Evolutionary conservation across 2,888 invertebrate genomes (phyloP), one percentile per base, ranked within the genome.

Genomic region (Anthophora plumipes): DNA sequence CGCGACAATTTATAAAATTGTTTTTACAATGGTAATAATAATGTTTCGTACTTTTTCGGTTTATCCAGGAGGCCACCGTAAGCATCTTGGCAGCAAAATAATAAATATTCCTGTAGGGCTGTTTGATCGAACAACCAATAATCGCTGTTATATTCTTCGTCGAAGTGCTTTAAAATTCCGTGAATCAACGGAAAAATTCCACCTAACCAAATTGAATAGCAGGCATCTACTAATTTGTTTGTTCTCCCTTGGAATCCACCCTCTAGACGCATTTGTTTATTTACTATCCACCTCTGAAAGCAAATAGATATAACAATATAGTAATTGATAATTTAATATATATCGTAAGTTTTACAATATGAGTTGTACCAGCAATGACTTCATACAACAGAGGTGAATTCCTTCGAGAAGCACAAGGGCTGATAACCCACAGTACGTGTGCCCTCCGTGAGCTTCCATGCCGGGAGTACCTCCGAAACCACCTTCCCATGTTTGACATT

Each of bases 141-240:
- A 92, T 95, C 91, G 57, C 85, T 80, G 77, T 90, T 86, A 9
- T 82, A 87, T 55, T 76, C 61, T 83, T 89, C 89, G 91, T 94
- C 92, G 95, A 94, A 20, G 94, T 92, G 31, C 4, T 31, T 31
- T 68, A 97, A 94, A 83, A 97, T 94, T 77, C 96, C 96, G 92
- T 98, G 97, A 57, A 99, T 95, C 59, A 99, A 95, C 25, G 98
- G 98, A 92, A 99, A 97, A 59, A 97, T 95, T 66, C 97, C 99
- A 41, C 98, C 99, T 94, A 98, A 98, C 99, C 99, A 99, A 94
- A 99, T 99, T 0, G 99, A 99, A 93, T 99, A 99, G 93, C 99
- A 99, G 4, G 98, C 98, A 95, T 99, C 99, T 0, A 99, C 99
- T 84, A 99, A 94, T 94, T 99, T 99, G 94, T 99, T 99, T 1